These are phyloP conservation scores for Sylvilagus floridanus DNA, from an alignment of 2,797 vertebrate genomes.

Conservation along the genomic window DNA sequence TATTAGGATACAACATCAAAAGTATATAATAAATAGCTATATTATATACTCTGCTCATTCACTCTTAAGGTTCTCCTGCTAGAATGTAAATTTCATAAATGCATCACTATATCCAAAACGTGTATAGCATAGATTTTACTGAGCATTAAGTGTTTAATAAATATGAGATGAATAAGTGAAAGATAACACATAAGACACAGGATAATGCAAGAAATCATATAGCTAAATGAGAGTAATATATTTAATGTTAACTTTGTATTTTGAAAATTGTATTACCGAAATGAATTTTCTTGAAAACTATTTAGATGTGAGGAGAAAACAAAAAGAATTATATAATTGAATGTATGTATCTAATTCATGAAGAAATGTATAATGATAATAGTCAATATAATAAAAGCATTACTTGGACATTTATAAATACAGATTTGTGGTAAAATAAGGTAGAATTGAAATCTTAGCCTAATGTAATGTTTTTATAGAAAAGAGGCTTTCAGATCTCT, in stretches of 20 bases:
- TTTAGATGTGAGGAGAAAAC: not conserved
- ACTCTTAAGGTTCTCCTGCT: not conserved
- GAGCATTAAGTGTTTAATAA: not conserved
- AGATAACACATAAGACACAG: not conserved
- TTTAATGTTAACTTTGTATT: not conserved
- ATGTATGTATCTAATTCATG: not conserved
- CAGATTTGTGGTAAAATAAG: not conserved
- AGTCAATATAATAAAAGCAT: not conserved
- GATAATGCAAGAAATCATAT: not conserved
- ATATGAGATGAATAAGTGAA: not conserved
- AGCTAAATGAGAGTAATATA: not conserved
- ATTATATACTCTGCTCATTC: not conserved
- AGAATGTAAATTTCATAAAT: not conserved
- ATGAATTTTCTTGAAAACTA: slow-evolving; percentile 41
- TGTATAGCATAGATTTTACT: not conserved
- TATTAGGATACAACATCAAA: not conserved
- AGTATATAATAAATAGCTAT: not conserved
- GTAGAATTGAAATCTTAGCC: not conserved
- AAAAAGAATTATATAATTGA: not conserved
- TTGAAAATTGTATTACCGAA: slow-evolving; percentile 30
- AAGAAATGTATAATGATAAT: slow-evolving; percentile 18
- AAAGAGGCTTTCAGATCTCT: not conserved
- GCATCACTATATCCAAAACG: not conserved
- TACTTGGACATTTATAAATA: not conserved
- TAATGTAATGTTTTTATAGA: too few relatives aligned